Conservation (phyloP, 2,888 invertebrate species). For the Tinea trinotella region DNA sequence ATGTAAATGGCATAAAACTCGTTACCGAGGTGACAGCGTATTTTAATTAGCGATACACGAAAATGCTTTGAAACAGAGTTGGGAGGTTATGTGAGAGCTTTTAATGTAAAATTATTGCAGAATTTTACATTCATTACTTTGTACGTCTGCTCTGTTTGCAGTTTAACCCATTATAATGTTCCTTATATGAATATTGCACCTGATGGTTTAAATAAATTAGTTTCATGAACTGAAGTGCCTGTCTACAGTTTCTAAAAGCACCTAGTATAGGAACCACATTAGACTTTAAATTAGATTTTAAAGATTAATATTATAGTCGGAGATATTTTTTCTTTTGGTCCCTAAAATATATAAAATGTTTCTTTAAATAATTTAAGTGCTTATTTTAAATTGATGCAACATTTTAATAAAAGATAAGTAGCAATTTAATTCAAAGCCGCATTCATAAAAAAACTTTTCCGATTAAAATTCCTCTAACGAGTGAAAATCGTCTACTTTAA, state of each 20-base stretch:
- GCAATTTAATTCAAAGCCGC: constrained; percentile 53
- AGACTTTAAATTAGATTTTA: too few species aligned
- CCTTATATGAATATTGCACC: not conserved
- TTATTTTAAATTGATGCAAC: constrained; percentile 27
- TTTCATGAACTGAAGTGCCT: too few species aligned
- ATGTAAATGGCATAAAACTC: constrained; percentile 28
- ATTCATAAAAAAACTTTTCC: constrained; percentile 66
- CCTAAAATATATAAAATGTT: too few species aligned
- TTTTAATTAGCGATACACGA: constrained; percentile 70
- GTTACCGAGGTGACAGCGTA: constrained; percentile 55
- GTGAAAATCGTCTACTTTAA: constrained; percentile 62
- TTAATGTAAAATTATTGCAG: constrained; percentile 44
- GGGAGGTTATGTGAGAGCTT: constrained; percentile 37
- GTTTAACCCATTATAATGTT: not conserved
- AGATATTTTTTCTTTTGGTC: too few species aligned
- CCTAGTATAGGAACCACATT: too few species aligned
- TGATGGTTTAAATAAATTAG: too few species aligned
- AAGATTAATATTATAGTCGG: too few species aligned
- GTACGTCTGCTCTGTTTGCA: not conserved
- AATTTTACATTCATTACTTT: constrained; percentile 12
- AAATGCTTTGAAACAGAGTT: constrained; percentile 60
- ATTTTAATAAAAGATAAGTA: constrained; percentile 56
- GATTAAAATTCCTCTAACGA: constrained; percentile 71
- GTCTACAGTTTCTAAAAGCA: too few species aligned
- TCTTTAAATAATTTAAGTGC: too few species aligned